phyloP scores from a whole-genome alignment of 2,113 vertebrate genomes.

The Halichoerus grypus region DNA sequence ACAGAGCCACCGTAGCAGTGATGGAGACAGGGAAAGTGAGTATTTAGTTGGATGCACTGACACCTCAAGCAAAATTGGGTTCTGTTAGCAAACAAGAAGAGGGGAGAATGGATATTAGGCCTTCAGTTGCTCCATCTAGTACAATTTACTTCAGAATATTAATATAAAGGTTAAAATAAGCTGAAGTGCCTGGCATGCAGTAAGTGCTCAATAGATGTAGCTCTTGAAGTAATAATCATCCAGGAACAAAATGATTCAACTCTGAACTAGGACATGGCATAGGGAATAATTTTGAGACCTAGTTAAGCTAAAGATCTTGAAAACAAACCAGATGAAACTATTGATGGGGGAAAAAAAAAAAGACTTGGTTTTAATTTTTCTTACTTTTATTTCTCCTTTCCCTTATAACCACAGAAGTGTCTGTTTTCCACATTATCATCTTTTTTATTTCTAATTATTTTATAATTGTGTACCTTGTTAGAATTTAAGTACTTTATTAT shows the following conservation, averaged over 20 bases:
- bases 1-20: neutral
- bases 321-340: slow-evolving; percentile 41
- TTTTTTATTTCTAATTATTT: slow-evolving; percentile 67
- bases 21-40: neutral
- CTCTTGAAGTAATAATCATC: neutral
- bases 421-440: neutral
- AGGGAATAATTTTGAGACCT: slow-evolving; percentile 7
- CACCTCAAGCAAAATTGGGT: neutral
- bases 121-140: neutral
- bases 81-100: neutral
- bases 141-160: slow-evolving; percentile 29
- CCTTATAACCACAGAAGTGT: neutral
- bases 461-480: slow-evolving; percentile 36
- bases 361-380: neutral
- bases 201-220: neutral
- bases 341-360: neutral
- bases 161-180: neutral
- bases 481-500: slow-evolving; percentile 60
- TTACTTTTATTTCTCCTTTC: slow-evolving; percentile 32
- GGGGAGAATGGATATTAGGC: neutral
- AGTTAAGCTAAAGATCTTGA: neutral
- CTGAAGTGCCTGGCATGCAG: neutral
- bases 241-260: neutral
- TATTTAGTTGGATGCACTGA: neutral
- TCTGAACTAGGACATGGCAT: neutral